These are phyloP conservation scores for Anguilla rostrata DNA, from an alignment of 2,113 vertebrate genomes.

Conservation along the genomic window DNA sequence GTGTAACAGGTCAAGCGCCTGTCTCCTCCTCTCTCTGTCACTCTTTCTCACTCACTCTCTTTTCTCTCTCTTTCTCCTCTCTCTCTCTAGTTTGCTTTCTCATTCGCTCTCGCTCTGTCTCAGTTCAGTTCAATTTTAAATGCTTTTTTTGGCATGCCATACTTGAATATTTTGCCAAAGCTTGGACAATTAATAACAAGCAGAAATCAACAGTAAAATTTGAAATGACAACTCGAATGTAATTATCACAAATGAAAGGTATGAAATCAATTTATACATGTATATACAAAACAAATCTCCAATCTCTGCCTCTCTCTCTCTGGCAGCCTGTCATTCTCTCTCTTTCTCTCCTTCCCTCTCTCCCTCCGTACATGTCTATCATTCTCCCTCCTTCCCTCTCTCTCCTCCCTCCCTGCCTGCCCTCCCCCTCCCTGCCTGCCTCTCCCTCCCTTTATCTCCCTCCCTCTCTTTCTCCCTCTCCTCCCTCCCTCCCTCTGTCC, in stretches of 20 bases:
- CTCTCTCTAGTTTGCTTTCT: background rate
- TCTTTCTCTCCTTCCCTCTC: too few species aligned
- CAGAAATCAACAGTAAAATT: background rate
- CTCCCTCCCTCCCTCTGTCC: background rate
- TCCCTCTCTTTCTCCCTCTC: too few species aligned
- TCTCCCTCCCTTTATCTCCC: background rate
- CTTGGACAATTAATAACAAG: background rate
- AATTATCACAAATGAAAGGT: slow-evolving; percentile 6
- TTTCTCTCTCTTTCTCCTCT: background rate
- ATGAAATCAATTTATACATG: slow-evolving; percentile 9
- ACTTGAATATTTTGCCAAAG: background rate
- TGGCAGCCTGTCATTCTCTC: background rate
- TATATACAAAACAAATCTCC: background rate
- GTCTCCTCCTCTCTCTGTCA: background rate
- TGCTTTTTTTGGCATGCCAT: background rate
- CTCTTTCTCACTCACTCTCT: background rate
- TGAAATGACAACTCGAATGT: background rate
- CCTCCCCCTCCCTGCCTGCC: too few species aligned
- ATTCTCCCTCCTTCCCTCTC: too few species aligned
- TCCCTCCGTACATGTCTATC: too few species aligned
- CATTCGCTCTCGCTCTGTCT: background rate
- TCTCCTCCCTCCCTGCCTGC: too few species aligned
- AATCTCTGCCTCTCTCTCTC: slow-evolving; percentile 6
- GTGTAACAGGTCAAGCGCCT: too few species aligned
- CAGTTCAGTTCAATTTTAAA: background rate